Base-by-base conservation (phyloP, 2,113 vertebrate genomes). In the Heteronetta atricapilla region DNA sequence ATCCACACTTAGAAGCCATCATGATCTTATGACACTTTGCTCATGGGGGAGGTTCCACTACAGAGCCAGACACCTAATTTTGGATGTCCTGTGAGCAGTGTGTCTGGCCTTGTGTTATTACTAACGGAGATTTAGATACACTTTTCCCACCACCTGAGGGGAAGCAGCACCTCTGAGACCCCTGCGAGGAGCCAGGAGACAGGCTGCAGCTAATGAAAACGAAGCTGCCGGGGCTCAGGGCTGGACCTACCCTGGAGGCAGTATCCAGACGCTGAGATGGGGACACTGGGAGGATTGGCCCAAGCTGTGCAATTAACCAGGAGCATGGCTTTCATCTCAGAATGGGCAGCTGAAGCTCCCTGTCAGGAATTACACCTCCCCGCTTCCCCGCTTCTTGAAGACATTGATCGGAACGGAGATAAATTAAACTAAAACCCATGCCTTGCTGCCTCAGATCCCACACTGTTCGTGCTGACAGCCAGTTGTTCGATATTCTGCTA, bases 171-270 rank as follows among this genome's bases (percentile, higher is more conserved):
- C 75, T 55, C 52, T 0, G 3, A 58, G 74, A 4, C 38, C 3
- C 5, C 6, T 0, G 0, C 25, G 1, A 0, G 0, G 26, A 0
- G 2, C 84, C 36, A 40, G 68, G 28, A 13, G 72, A 67, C 8
- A 40, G 1, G 11, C 58, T 11, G 42, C 56, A 28, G 15, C 21
- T 88, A 68, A 93, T 90, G 91, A 92, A 76, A 80, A 95, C 81
- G 2, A 69, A 96, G 38, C 28, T 52, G 62, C 13, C 25, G 36
- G 9, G 23, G 52, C 34, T 33, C 22, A 31, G 60, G 29, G 81
- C 25, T 20, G 62, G 42, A 14, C 69, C 40, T 81, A 10, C 64
- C 84, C 4, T 8, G 0, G 19, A 44, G 60, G 66, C 88, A 82
- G n/a, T 74, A 34, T 53, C 66, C 72, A 53, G 75, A 64, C 46